phyloP scores from a whole-genome alignment of 2,797 vertebrate species.

The Furcifer pardalis region DNA sequence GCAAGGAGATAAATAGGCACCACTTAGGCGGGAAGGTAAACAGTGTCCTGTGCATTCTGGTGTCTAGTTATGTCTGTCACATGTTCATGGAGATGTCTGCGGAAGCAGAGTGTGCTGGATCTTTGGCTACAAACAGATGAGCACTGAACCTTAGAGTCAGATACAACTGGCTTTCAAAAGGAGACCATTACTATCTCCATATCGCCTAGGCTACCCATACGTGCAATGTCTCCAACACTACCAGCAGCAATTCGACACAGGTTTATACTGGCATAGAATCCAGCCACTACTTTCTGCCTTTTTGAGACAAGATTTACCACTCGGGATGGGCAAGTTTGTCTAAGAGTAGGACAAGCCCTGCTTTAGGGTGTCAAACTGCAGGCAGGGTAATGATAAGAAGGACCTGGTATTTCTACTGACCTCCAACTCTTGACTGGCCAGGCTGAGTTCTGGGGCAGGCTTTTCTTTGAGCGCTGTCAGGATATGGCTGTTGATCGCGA shows the following conservation, averaged over 20 bases:
- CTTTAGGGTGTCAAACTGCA: too few relatives aligned
- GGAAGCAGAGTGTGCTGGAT: too few relatives aligned
- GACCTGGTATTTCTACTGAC: constrained; percentile 70
- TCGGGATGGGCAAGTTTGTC: not conserved
- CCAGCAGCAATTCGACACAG: too few relatives aligned
- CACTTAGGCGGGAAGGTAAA: too few relatives aligned
- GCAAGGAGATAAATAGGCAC: too few relatives aligned
- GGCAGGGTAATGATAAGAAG: not conserved
- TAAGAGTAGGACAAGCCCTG: not conserved
- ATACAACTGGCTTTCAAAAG: not conserved
- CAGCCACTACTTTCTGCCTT: not conserved
- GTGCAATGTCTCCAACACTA: too few relatives aligned
- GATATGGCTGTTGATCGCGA: constrained; percentile 68
- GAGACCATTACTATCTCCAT: too few relatives aligned
- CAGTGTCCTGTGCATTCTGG: too few relatives aligned
- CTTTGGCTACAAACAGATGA: too few relatives aligned
- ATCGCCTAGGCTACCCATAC: too few relatives aligned
- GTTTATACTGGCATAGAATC: not conserved
- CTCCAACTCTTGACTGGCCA: constrained; percentile 90
- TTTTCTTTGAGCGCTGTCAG: constrained; percentile 84
- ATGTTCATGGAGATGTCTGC: too few relatives aligned
- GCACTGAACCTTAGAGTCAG: not conserved
- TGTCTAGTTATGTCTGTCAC: too few relatives aligned
- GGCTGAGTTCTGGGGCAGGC: constrained; percentile 86
- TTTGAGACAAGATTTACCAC: not conserved